Base-by-base conservation (phyloP, 1,140 invertebrate species). In the Leptinotarsa texana region DNA sequence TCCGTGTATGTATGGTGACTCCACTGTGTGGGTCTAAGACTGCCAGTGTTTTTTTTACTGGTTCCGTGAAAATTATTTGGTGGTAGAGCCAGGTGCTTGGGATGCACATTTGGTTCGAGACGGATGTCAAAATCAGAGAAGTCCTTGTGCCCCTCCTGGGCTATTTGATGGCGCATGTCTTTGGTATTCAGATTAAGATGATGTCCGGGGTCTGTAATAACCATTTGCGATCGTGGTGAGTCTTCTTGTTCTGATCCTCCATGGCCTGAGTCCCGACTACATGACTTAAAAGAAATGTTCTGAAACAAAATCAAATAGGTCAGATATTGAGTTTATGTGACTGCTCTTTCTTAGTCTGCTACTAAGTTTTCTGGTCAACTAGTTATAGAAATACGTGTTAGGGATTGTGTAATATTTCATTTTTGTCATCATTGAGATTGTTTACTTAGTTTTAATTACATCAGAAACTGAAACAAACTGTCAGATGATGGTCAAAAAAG, bases 201-300 rank as follows among this genome's bases (percentile, higher is more conserved):
- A 83, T 83, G 82, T 69, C 80, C 79, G 21, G 80, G 72, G 80
- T 84, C 72, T 79, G 83, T 69, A 84, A 88, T 65, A 83, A 88
- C 86, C 75, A 84, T 87, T 80, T 89, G 87, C n/a, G 88, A 88
- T 70, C 89, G 85, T 4, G 89, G 89, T 18, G 89, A 91, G 74
- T 91, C 89, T 80, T 91, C 90, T 78, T 90, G 89, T 78, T 91
- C 90, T 47, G 90, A 91, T 67, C 89, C 87, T 77, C 91, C 87
- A 85, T 90, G 88, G 76, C 91, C 88, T 67, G 91, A 89, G 82
- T 90, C 88, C 75, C 90, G 87, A 77, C 90, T 90, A 82, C 89
- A 90, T 51, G 89, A 91, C 82, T 91, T 91, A 90, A 90, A 91
- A 88, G 90, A 91, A 88, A 90, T 91, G 88, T 91, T 91, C 90